Conservation (phyloP, 2,113 vertebrate species). For the Girardinichthys multiradiatus region DNA sequence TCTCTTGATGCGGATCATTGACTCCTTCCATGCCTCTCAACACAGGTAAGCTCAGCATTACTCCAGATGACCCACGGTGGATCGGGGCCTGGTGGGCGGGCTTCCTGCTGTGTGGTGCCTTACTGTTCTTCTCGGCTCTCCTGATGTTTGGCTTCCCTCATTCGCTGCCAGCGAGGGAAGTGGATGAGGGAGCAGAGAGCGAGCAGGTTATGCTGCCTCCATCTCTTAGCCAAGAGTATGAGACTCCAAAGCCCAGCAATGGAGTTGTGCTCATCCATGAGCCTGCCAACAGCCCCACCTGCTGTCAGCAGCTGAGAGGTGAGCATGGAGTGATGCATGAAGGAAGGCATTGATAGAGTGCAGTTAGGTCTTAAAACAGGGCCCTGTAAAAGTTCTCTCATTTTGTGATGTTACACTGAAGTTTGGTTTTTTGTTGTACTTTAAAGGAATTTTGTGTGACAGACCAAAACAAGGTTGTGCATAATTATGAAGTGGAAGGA, state of each 20-base stretch:
- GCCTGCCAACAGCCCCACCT: constrained; percentile 82
- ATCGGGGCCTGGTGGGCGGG: constrained; percentile 99
- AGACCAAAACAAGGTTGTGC: too few relatives aligned
- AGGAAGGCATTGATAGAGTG: neutral
- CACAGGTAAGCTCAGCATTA: constrained; percentile 89
- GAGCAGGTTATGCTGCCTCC: constrained; percentile 93
- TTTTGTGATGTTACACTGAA: too few relatives aligned
- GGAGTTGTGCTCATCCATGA: constrained; percentile 83
- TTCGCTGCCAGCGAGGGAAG: constrained; percentile 81
- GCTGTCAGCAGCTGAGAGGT: constrained; percentile 97
- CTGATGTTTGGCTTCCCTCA: constrained; percentile 98
- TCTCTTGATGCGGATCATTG: neutral
- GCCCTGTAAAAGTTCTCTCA: too few relatives aligned
- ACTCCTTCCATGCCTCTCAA: constrained; percentile 3
- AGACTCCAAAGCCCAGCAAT: constrained; percentile 90
- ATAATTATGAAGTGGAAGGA: too few relatives aligned
- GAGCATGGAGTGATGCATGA: constrained; percentile 31
- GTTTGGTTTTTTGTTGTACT: too few relatives aligned
- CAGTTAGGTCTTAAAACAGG: neutral
- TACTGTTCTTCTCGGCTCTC: constrained; percentile 96
- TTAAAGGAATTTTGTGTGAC: too few relatives aligned
- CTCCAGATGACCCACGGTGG: constrained; percentile 95
- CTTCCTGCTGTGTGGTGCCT: constrained; percentile 97
- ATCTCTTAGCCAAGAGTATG: constrained; percentile 77
- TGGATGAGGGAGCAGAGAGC: constrained; percentile 83